phyloP scores from a whole-genome alignment of 1,140 invertebrate species.

The Drosophila pallidifrons region DNA sequence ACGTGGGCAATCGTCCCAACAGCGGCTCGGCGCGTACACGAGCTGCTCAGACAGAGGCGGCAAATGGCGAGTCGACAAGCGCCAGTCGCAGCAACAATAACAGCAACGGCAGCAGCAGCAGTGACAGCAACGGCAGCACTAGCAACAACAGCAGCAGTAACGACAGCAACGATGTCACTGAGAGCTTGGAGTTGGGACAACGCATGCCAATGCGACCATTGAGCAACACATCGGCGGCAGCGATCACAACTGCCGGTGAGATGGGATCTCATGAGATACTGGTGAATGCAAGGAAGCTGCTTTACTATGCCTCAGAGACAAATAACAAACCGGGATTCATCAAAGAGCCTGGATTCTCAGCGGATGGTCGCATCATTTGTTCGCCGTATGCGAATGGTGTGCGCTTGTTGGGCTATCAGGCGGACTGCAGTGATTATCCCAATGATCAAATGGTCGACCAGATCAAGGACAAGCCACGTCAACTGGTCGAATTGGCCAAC shows the following conservation, averaged over 20 bases:
- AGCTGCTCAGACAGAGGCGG: neutral
- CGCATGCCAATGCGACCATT: constrained; percentile 44
- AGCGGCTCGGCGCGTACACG: constrained; percentile 18
- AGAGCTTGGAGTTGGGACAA: constrained; percentile 48
- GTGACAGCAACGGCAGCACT: constrained; percentile 33
- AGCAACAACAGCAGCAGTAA: constrained; percentile 29
- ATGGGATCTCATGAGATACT: constrained; percentile 86
- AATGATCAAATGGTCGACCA: constrained; percentile 86
- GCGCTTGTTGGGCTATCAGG: constrained; percentile 92
- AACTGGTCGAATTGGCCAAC: constrained; percentile 88
- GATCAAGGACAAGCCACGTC: constrained; percentile 80
- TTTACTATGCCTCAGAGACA: constrained; percentile 94
- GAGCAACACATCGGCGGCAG: constrained; percentile 11
- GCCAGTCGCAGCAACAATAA: constrained; percentile 20
- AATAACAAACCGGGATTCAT: constrained; percentile 95
- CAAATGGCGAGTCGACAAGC: neutral
- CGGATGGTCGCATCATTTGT: constrained; percentile 94
- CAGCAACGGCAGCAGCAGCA: constrained; percentile 36
- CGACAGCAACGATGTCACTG: constrained; percentile 33
- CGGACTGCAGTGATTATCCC: constrained; percentile 91
- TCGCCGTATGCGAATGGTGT: constrained; percentile 95
- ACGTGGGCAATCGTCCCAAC: constrained; percentile 33
- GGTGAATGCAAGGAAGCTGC: constrained; percentile 91
- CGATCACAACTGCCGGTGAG: constrained; percentile 5
- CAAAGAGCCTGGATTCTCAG: constrained; percentile 95